phyloP scores from a whole-genome alignment of 1,140 invertebrate species.

The Laupala kohalensis region DNA sequence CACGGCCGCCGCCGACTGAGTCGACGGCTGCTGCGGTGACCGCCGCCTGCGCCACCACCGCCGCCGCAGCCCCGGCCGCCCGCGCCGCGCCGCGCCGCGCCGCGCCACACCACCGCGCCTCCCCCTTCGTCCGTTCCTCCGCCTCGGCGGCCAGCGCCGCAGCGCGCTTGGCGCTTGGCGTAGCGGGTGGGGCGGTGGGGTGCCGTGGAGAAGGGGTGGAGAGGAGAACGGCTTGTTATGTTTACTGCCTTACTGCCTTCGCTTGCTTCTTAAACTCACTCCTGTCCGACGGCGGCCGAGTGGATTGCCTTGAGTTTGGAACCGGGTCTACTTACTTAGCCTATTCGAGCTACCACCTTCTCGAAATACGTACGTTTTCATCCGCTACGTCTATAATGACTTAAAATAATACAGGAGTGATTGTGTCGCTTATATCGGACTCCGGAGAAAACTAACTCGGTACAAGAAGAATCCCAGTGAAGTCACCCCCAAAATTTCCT shows the following conservation, averaged over 20 bases:
- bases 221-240: background rate
- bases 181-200: background rate
- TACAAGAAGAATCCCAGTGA: no score
- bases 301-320: slow-evolving; percentile 11
- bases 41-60: slow-evolving; percentile 5
- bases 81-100: no score
- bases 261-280: no score
- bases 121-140: background rate
- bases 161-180: background rate
- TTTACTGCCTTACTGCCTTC: no score
- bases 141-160: background rate
- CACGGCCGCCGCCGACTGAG: background rate
- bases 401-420: no score
- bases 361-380: background rate
- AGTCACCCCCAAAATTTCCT: no score
- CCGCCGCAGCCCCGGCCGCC: background rate
- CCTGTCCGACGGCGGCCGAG: background rate
- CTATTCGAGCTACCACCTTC: background rate
- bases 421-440: no score
- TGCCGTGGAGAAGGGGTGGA: background rate
- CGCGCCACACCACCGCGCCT: background rate
- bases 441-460: no score
- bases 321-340: slow-evolving; percentile 8
- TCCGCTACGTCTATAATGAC: background rate
- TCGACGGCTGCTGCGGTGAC: slow-evolving; percentile 5